Percentiles rank a stretch among this genome's conserved stretches.
Evolutionary conservation across 2,888 invertebrate genomes (phyloP).

Genomic region (Trichogramma dendrolimi): DNA sequence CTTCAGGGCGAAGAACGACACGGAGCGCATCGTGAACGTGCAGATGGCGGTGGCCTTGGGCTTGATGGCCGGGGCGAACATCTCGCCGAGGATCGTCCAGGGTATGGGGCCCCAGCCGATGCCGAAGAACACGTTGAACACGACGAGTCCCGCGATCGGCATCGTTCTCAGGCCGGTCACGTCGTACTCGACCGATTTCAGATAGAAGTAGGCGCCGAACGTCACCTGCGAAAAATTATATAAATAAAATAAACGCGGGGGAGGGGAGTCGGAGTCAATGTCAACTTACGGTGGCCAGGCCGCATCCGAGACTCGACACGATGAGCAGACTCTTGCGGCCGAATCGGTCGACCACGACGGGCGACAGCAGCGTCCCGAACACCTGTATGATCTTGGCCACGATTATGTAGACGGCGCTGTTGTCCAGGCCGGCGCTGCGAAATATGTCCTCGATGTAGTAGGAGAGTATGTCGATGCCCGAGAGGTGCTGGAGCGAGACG

Average conservation of each 20-base stretch:
- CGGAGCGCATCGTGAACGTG: constrained; percentile 71
- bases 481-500: constrained; percentile 77
- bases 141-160: constrained; percentile 66
- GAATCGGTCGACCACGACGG: constrained; percentile 70
- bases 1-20: constrained; percentile 72
- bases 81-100: constrained; percentile 78
- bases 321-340: constrained; percentile 71
- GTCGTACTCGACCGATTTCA: constrained; percentile 52
- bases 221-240: constrained; percentile 51
- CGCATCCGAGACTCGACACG: constrained; percentile 66
- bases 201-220: constrained; percentile 62
- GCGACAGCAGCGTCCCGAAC: constrained; percentile 66
- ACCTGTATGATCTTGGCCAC: constrained; percentile 73
- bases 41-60: constrained; percentile 70
- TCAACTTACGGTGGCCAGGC: constrained; percentile 60
- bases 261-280: constrained; percentile 43
- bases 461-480: constrained; percentile 75
- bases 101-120: constrained; percentile 71
- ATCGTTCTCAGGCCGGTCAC: constrained; percentile 61
- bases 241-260: neutral
- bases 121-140: constrained; percentile 72
- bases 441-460: constrained; percentile 75
- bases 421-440: constrained; percentile 60
- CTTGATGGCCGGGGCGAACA: constrained; percentile 75
- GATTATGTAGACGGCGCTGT: constrained; percentile 66